Evolutionary conservation across 2,113 vertebrate genomes (phyloP), one percentile per base, ranked within the genome.

Genomic region (Nothocercus julius): DNA sequence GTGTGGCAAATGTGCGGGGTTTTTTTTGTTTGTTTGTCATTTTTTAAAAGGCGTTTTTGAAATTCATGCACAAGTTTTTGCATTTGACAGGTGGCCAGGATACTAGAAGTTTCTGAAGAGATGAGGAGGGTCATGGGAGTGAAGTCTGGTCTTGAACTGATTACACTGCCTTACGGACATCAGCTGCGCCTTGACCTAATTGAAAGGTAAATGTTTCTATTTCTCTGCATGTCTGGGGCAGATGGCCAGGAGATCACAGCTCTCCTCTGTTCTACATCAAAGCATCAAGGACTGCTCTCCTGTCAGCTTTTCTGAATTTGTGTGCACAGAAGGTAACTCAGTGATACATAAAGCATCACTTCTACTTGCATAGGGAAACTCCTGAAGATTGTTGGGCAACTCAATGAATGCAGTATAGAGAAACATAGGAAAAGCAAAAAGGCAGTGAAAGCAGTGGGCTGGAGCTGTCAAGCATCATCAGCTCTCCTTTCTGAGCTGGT

Each of bases 161-260:
- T 99, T 84, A 99, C 99, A 17, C 94, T 99, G 96, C 99, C 99
- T 3, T 98, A 99, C 0, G 99, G 99, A 59, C 98, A 96, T 73
- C 99, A 99, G 93, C 98, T 99, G 95, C 98, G 99, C 82, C 98
- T 98, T 84, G 99, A 99, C 97, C 98, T 99, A 62, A 99, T 99
- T 79, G 99, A 99, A 96, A 99, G 99, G 99, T 99, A 97, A 97
- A 91, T 49, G 11, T 70, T 45, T 34, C 82, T 13, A 12, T 38
- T 82, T 38, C 45, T 87, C 53, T 42, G 62, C 18, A 2, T 19
- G 58, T 49, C 81, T 53, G 42, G 40, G 69, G 69, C 84, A 79
- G 66, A 54, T 19, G 34, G 68, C 56, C 75, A 82, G 67, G 53
- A 70, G n/a, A 61, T 77, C 11, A 3, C 54, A 53, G 21, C 42